Evolutionary conservation across 2,888 invertebrate species (phyloP).

Genomic region (Parascotia fuliginaria): DNA sequence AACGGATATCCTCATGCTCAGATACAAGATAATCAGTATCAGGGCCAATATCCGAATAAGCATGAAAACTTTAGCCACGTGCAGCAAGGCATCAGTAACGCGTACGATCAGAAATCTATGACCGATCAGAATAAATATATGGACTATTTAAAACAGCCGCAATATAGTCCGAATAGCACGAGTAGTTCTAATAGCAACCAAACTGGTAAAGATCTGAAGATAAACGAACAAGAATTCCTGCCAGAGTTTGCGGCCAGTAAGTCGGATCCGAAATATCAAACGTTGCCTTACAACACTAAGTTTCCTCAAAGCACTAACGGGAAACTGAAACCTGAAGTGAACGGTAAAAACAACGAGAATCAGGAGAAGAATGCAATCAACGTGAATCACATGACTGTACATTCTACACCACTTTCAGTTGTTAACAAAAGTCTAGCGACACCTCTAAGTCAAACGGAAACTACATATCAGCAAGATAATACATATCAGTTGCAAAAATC

Average conservation of each 20-base stretch:
- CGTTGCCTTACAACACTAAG: constrained; percentile 95
- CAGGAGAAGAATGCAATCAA: constrained; percentile 71
- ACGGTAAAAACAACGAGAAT: constrained; percentile 68
- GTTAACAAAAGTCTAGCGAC: constrained; percentile 89
- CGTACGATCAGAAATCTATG: constrained; percentile 76
- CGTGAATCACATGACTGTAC: constrained; percentile 84
- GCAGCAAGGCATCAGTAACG: constrained; percentile 78
- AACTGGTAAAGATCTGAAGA: constrained; percentile 78
- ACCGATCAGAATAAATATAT: constrained; percentile 82
- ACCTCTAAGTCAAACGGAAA: constrained; percentile 86
- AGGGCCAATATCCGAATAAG: constrained; percentile 73
- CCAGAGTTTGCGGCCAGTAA: constrained; percentile 92
- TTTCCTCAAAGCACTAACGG: constrained; percentile 87
- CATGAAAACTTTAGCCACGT: constrained; percentile 76
- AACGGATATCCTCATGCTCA: constrained; percentile 74
- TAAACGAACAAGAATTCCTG: constrained; percentile 84
- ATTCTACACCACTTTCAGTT: constrained; percentile 81
- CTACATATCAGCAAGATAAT: constrained; percentile 82
- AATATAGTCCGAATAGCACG: constrained; percentile 86
- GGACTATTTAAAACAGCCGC: constrained; percentile 80
- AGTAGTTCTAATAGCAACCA: constrained; percentile 82
- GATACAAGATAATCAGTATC: constrained; percentile 74
- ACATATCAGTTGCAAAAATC: constrained; percentile 85
- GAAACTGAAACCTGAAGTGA: constrained; percentile 71
- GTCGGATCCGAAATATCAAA: constrained; percentile 96